Evolutionary conservation across 2,113 vertebrate species (phyloP).

Genomic region (Fregata magnificens): DNA sequence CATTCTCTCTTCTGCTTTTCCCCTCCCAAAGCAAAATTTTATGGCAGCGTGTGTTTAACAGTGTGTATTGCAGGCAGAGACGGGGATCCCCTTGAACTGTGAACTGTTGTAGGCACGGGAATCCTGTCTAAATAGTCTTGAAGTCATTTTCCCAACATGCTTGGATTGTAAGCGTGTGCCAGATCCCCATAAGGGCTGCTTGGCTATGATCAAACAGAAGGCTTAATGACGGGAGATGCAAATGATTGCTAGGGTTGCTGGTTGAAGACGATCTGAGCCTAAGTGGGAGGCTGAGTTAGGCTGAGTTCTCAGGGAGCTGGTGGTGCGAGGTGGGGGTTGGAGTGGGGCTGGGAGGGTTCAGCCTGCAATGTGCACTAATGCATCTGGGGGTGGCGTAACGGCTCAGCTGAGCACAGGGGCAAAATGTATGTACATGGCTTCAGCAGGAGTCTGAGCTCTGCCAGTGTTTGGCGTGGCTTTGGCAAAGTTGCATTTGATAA

Average conservation of each 20-base stretch:
- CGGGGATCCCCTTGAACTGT: not conserved
- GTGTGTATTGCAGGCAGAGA: not conserved
- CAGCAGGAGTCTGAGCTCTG: not conserved
- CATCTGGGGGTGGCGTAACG: rapidly evolving
- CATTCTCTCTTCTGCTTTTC: not conserved
- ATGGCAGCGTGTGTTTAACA: not conserved
- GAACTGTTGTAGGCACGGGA: not conserved
- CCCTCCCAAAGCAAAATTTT: not conserved
- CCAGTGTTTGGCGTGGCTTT: not conserved
- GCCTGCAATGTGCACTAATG: not conserved
- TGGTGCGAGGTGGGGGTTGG: not conserved
- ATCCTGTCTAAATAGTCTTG: not conserved
- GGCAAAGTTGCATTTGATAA: not conserved
- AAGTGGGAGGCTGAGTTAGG: not conserved
- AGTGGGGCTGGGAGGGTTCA: not conserved
- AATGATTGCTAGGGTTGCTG: not conserved
- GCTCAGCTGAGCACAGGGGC: not conserved
- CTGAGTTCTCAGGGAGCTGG: not conserved
- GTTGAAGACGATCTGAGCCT: not conserved
- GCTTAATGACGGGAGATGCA: not conserved
- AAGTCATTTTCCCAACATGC: not conserved
- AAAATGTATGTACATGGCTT: not conserved
- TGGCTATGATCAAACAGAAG: not conserved
- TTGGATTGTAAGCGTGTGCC: not conserved
- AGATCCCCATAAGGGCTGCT: not conserved